These are phyloP conservation scores for Enteromius treurensis DNA, from an alignment of 2,797 vertebrate species.

Conservation along the genomic window DNA sequence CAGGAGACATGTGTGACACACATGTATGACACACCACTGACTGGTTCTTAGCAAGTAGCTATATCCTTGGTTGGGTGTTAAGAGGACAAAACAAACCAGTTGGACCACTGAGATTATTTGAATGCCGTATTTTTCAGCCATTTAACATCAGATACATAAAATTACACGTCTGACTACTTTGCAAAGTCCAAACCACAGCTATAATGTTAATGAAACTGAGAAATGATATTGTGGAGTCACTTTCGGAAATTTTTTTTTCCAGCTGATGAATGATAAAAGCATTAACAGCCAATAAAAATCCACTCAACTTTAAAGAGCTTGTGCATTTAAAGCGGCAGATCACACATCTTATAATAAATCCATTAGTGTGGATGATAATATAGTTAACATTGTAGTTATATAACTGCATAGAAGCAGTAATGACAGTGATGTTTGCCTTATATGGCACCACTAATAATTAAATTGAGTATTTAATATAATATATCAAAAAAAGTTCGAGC, in stretches of 20 bases:
- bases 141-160: neutral
- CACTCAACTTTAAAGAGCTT: slow-evolving; percentile 6
- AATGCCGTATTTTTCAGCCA: neutral
- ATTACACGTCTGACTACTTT: neutral
- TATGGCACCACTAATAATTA: slow-evolving; percentile 2
- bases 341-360: neutral
- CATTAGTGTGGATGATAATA: neutral
- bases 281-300: neutral
- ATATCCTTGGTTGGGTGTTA: neutral
- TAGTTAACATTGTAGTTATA: neutral
- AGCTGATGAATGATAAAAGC: slow-evolving; percentile 7
- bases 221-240: neutral
- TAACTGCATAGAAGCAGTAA: neutral
- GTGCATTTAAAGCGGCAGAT: neutral
- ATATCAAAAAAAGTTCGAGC: neutral
- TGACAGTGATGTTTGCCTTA: neutral
- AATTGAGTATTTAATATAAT: neutral
- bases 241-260: neutral
- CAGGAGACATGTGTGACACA: no score
- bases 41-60: neutral
- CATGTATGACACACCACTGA: neutral
- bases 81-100: neutral
- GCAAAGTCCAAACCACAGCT: neutral
- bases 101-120: neutral
- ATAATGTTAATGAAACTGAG: neutral